phyloP scores from a whole-genome alignment of 2,113 vertebrate genomes.

The Desmodus rotundus region DNA sequence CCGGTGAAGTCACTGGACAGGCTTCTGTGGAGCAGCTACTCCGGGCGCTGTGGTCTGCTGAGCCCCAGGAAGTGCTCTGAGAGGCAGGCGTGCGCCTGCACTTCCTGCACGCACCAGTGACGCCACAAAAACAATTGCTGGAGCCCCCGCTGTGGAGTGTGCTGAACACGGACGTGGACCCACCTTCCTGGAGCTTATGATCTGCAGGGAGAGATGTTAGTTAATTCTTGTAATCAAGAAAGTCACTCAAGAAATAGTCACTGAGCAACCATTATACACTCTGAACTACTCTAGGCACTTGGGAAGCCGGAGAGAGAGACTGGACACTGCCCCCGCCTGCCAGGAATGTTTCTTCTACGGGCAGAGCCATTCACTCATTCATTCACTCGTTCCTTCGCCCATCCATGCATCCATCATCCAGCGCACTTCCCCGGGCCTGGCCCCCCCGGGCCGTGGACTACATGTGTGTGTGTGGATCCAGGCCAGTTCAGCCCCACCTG shows the following conservation, averaged over 20 bases:
- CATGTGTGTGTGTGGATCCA: neutral
- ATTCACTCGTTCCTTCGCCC: neutral
- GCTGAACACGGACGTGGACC: neutral
- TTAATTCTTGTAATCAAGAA: neutral
- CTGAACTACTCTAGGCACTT: neutral
- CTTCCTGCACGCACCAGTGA: neutral
- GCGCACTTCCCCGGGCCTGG: neutral
- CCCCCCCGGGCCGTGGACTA: neutral
- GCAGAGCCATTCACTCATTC: neutral
- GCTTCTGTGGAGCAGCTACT: neutral
- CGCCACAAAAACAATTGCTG: neutral
- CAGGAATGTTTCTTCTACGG: neutral
- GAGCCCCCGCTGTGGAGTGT: neutral
- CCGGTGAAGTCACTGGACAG: neutral
- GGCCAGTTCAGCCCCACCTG: no score
- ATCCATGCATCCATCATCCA: neutral
- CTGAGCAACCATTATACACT: neutral
- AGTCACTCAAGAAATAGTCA: neutral
- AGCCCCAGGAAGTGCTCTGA: neutral
- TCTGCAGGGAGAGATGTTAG: neutral
- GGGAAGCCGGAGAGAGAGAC: neutral
- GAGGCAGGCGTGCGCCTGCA: rapidly evolving
- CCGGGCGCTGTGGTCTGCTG: neutral
- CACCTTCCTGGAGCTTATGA: neutral
- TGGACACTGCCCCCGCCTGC: neutral